These are phyloP conservation scores for Saiga tatarica DNA, from an alignment of 2,113 vertebrate genomes.

Conservation along the genomic window DNA sequence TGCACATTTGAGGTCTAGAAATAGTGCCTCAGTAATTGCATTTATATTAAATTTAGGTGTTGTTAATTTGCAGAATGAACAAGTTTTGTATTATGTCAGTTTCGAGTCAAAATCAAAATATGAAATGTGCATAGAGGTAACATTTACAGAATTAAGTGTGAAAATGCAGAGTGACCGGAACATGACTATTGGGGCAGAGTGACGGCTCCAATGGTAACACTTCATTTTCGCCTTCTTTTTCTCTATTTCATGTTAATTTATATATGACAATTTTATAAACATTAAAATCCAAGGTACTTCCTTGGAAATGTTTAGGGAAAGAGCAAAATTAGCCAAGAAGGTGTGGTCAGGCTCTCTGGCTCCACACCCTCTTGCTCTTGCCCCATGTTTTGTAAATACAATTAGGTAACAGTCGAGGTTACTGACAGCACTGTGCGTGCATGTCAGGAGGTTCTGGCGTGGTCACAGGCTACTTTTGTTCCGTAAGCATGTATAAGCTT, in stretches of 20 bases:
- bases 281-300: not conserved
- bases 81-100: not conserved
- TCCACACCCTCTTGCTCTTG: not conserved
- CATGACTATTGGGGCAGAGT: accelerated
- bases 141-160: not conserved
- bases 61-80: not conserved
- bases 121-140: not conserved
- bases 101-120: not conserved
- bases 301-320: not conserved
- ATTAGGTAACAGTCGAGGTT: not conserved
- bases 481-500: not conserved
- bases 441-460: not conserved
- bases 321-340: not conserved
- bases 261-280: not conserved
- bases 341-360: not conserved
- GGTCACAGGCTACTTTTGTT: not conserved
- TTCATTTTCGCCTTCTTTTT: not conserved
- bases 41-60: not conserved
- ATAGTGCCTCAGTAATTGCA: not conserved
- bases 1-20: not conserved
- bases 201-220: not conserved
- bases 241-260: not conserved
- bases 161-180: accelerated
- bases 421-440: not conserved
- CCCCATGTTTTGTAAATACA: not conserved